Conservation (phyloP, 2,888 invertebrate species). For the Platycheirus albimanus region DNA sequence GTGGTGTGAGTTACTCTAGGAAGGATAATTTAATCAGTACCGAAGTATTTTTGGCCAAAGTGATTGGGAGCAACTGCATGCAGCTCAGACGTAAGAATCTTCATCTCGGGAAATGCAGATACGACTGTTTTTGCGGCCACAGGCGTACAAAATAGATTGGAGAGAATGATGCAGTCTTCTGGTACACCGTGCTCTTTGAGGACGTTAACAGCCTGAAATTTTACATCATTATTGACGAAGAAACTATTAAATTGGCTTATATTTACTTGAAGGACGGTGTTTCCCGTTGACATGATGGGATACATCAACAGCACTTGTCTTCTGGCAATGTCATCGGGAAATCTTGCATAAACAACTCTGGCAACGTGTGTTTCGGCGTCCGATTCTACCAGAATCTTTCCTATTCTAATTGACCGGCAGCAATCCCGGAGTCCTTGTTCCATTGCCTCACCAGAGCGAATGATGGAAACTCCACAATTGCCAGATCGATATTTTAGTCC, state of each 20-base stretch:
- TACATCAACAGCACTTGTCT: slow-evolving; percentile 97
- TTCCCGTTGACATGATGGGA: slow-evolving; percentile 99
- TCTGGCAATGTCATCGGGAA: slow-evolving; percentile 96
- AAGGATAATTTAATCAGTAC: slow-evolving; percentile 89
- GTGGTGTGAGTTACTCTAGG: slow-evolving; percentile 32
- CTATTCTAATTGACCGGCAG: slow-evolving; percentile 98
- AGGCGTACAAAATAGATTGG: slow-evolving; percentile 98
- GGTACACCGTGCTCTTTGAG: slow-evolving; percentile 96
- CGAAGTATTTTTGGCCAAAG: slow-evolving; percentile 99
- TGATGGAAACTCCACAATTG: slow-evolving; percentile 99
- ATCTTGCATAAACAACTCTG: slow-evolving; percentile 97
- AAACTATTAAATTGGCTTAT: not conserved
- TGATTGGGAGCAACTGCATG: slow-evolving; percentile 98
- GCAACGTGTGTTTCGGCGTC: slow-evolving; percentile 98
- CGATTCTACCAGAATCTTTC: slow-evolving; percentile 98
- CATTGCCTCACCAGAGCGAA: slow-evolving; percentile 97
- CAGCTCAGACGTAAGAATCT: slow-evolving; percentile 97
- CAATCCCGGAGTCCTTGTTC: slow-evolving; percentile 97
- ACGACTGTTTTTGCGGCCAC: slow-evolving; percentile 92
- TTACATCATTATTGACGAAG: not conserved
- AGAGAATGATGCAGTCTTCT: slow-evolving; percentile 97
- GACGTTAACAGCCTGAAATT: slow-evolving; percentile 93
- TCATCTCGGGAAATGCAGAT: slow-evolving; percentile 94
- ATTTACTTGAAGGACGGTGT: slow-evolving; percentile 91
- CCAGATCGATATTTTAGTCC: slow-evolving; percentile 98